phyloP scores from a whole-genome alignment of 2,888 invertebrate genomes.

The Drosophila prostipennis region DNA sequence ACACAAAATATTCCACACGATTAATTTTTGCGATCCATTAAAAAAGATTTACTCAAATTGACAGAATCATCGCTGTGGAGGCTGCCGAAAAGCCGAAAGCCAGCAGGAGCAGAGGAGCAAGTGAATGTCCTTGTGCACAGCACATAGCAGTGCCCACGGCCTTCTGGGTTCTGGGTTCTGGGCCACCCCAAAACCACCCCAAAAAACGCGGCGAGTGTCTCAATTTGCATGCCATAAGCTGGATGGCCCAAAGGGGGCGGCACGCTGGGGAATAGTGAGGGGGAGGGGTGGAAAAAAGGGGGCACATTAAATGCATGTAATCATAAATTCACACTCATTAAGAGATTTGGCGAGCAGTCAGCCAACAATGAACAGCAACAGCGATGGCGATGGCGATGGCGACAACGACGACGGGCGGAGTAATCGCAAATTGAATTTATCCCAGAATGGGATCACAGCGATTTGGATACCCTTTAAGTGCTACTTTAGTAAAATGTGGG shows the following conservation, averaged over 20 bases:
- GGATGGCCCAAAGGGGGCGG: neutral
- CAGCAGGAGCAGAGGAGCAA: neutral
- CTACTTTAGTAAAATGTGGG: neutral
- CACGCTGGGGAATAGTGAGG: neutral
- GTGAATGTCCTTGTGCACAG: constrained; percentile 35
- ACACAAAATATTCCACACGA: constrained; percentile 69
- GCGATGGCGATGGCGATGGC: constrained; percentile 9
- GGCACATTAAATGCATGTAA: constrained; percentile 72
- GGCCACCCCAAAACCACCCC: constrained; percentile 14
- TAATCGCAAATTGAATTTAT: constrained; percentile 61
- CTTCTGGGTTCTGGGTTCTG: constrained; percentile 19
- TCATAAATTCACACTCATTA: constrained; percentile 78
- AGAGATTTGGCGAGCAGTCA: constrained; percentile 66
- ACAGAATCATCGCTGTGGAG: constrained; percentile 69
- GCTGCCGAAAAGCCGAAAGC: constrained; percentile 30
- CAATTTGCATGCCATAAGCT: constrained; percentile 74
- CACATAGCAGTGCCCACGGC: constrained; percentile 14
- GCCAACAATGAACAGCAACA: constrained; percentile 24
- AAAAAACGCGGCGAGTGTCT: constrained; percentile 58
- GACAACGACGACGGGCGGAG: constrained; percentile 14
- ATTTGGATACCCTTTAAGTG: constrained; percentile 34
- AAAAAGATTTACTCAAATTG: constrained; percentile 79
- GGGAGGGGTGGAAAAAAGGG: neutral
- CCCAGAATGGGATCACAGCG: constrained; percentile 51
- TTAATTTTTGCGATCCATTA: constrained; percentile 80